A percentile compares a stretch with the other conserved stretches of the same genome.
Evolutionary conservation across 2,113 vertebrate species (phyloP).

Genomic region (Ochotona curzoniae): DNA sequence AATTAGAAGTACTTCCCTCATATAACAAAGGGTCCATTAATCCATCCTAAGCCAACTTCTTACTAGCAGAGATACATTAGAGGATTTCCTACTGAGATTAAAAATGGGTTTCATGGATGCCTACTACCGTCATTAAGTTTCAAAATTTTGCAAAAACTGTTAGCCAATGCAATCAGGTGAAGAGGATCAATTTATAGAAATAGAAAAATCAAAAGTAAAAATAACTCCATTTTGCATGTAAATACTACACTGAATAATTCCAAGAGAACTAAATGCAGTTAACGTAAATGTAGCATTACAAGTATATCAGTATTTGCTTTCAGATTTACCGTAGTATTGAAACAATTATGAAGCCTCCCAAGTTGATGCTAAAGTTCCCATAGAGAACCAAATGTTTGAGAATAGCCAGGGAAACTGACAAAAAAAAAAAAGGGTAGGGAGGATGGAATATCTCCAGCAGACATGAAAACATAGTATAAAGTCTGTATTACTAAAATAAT

Average conservation of each 20-base stretch:
- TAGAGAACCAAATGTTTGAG: neutral
- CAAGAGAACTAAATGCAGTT: neutral
- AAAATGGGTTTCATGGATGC: neutral
- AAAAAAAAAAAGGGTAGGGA: neutral
- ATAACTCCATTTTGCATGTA: neutral
- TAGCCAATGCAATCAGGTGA: neutral
- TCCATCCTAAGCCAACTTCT: neutral
- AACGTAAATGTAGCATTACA: neutral
- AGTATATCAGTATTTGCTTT: conserved; percentile 8
- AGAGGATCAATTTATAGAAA: neutral
- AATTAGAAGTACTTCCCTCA: neutral
- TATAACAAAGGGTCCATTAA: neutral
- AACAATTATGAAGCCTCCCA: neutral
- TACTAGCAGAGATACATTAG: neutral
- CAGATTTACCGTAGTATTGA: neutral
- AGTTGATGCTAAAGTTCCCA: neutral
- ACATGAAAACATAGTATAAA: neutral
- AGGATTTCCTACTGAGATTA: neutral
- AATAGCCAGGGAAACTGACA: neutral
- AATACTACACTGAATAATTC: neutral
- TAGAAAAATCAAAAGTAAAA: neutral
- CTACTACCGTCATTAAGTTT: neutral
- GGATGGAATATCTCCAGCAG: neutral
- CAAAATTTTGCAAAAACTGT: neutral
- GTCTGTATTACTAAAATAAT: neutral